These are phyloP conservation scores for Sesamia inferens DNA, from an alignment of 2,888 invertebrate species.

Conservation along the genomic window DNA sequence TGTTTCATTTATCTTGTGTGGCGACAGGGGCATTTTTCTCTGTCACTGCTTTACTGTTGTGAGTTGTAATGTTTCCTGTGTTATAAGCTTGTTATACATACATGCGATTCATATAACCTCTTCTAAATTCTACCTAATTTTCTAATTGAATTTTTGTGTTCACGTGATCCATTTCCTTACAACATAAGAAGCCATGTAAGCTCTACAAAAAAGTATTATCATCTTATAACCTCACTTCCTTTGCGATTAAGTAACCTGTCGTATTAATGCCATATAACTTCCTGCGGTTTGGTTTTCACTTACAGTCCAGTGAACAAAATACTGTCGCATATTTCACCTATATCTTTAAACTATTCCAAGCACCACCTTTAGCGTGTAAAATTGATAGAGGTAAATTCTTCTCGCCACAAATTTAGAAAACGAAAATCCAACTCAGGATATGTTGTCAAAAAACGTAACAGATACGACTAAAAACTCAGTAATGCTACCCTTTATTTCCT, in stretches of 20 bases:
- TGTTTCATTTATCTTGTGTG: conserved; percentile 59
- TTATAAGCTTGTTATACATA: neutral
- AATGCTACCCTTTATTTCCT: conserved; percentile 37
- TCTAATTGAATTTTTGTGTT: conserved; percentile 31
- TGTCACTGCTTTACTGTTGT: conserved; percentile 14
- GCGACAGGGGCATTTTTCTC: conserved; percentile 44
- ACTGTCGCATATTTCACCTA: conserved; percentile 6
- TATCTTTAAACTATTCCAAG: neutral
- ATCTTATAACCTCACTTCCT: conserved; percentile 55
- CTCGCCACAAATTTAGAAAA: neutral
- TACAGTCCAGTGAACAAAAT: conserved; percentile 38
- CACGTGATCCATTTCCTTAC: neutral
- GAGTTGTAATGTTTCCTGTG: conserved; percentile 8
- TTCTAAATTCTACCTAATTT: conserved; percentile 15
- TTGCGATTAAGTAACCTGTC: conserved; percentile 59
- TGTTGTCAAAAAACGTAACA: neutral
- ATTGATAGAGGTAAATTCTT: neutral
- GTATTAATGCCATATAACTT: conserved; percentile 63
- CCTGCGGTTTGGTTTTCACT: conserved; percentile 63
- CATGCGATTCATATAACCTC: neutral
- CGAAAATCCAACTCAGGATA: neutral
- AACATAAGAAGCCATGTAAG: conserved; percentile 56
- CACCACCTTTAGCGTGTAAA: neutral
- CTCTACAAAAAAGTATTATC: conserved; percentile 40
- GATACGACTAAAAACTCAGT: conserved; percentile 7